These are phyloP conservation scores for Rhadina sibilatrix DNA, from an alignment of 2,113 vertebrate species.

Conservation along the genomic window DNA sequence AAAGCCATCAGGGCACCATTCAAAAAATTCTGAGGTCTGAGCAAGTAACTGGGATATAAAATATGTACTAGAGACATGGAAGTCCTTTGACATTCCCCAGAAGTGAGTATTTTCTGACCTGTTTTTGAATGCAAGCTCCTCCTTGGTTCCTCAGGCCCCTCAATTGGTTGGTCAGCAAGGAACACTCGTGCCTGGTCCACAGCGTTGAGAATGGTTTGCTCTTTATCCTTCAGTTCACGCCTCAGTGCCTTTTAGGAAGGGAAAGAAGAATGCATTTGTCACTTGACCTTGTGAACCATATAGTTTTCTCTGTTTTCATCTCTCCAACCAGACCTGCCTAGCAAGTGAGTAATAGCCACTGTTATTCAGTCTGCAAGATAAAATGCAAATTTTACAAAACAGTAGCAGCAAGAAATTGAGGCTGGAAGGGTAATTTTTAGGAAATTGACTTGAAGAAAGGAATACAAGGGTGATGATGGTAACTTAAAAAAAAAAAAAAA, in stretches of 20 bases:
- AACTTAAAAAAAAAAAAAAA: background rate
- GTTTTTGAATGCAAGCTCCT: slow-evolving; percentile 86
- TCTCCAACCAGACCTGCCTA: background rate
- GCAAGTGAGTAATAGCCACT: background rate
- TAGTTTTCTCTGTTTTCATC: background rate
- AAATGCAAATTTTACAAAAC: background rate
- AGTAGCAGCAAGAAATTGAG: background rate
- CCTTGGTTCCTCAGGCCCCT: slow-evolving; percentile 92
- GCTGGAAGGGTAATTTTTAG: background rate
- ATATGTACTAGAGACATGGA: background rate
- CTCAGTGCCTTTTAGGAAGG: slow-evolving; percentile 78
- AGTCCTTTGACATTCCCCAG: background rate
- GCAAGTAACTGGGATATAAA: background rate
- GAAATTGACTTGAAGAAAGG: background rate
- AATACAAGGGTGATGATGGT: background rate
- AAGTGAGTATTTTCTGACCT: slow-evolving; percentile 70
- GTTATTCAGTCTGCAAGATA: background rate
- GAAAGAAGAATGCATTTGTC: slow-evolving; percentile 18
- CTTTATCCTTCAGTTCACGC: slow-evolving; percentile 89
- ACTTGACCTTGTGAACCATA: background rate
- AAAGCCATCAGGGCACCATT: background rate
- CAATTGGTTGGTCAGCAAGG: slow-evolving; percentile 94
- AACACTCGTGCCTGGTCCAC: slow-evolving; percentile 93
- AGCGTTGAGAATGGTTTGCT: slow-evolving; percentile 83
- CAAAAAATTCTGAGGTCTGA: background rate